Evolutionary conservation across 2,113 vertebrate species (phyloP).

Genomic region (Ochotona princeps): DNA sequence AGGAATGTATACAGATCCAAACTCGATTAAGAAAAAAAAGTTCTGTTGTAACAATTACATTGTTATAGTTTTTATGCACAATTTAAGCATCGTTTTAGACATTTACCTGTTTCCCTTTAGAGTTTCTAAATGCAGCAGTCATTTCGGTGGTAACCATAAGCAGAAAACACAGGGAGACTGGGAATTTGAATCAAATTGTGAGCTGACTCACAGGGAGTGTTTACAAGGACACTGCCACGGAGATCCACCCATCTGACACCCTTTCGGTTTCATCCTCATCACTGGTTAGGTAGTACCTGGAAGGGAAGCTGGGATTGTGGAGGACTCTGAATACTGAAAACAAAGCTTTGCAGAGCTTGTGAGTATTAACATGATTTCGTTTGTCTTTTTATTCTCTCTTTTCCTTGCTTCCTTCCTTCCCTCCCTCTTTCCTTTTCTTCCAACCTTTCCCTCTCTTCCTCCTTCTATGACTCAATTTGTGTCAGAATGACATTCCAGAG

Average conservation of each 20-base stretch:
- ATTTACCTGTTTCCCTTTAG: slow-evolving; percentile 69
- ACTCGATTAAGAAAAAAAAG: slow-evolving; percentile 20
- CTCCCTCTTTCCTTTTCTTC: neutral
- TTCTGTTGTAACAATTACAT: slow-evolving; percentile 15
- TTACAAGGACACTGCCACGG: slow-evolving; percentile 34
- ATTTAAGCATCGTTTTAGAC: neutral
- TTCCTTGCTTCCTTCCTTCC: neutral
- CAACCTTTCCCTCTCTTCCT: neutral
- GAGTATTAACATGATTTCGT: neutral
- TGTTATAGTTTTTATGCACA: slow-evolving; percentile 39
- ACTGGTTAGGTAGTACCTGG: neutral
- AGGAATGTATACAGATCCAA: neutral
- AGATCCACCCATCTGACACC: slow-evolving; percentile 70
- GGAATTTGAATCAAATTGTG: slow-evolving; percentile 77
- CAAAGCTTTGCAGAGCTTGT: neutral
- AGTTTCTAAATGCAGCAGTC: slow-evolving; percentile 72
- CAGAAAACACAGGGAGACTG: slow-evolving; percentile 53
- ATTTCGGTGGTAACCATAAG: slow-evolving; percentile 75
- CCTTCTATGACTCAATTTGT: neutral
- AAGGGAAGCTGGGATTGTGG: slow-evolving; percentile 14
- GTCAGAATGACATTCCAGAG: neutral
- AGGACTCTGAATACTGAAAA: neutral
- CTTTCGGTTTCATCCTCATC: slow-evolving; percentile 56
- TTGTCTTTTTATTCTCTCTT: neutral
- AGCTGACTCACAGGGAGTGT: slow-evolving; percentile 82